A percentile compares a stretch with the other conserved stretches of the same genome.
phyloP scores from a whole-genome alignment of 2,888 invertebrate genomes.

The Amphipoea lucens region DNA sequence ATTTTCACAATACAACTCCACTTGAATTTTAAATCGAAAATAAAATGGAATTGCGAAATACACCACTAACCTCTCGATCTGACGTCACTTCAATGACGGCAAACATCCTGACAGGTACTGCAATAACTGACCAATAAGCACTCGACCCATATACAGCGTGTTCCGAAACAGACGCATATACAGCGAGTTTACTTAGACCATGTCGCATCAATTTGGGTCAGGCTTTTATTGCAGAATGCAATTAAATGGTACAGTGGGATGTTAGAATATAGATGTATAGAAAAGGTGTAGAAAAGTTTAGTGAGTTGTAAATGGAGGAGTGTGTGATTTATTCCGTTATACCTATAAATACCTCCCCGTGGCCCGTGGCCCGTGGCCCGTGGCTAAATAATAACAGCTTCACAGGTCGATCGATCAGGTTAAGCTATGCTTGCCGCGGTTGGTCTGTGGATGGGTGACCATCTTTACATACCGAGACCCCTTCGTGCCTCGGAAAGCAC shows the following conservation, averaged over 20 bases:
- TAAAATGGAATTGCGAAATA: slow-evolving; percentile 1
- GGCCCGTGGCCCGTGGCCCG: too few species aligned
- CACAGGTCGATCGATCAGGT: too few species aligned
- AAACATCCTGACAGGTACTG: slow-evolving; percentile 36
- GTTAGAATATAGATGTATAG: background rate
- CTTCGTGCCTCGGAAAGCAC: too few species aligned
- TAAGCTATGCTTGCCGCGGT: too few species aligned
- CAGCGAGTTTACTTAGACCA: slow-evolving; percentile 19
- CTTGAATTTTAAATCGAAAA: slow-evolving; percentile 32
- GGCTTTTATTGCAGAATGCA: slow-evolving; percentile 38
- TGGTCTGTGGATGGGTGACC: too few species aligned
- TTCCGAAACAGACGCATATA: slow-evolving; percentile 32
- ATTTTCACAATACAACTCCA: background rate
- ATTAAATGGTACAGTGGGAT: slow-evolving; percentile 14
- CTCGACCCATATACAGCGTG: slow-evolving; percentile 53
- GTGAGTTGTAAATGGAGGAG: background rate
- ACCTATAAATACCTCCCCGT: background rate
- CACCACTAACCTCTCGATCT: background rate
- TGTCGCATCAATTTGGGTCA: slow-evolving; percentile 40
- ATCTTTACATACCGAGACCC: too few species aligned
- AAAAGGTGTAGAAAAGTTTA: background rate
- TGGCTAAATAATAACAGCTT: too few species aligned
- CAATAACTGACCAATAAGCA: slow-evolving; percentile 48
- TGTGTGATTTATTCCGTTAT: slow-evolving; percentile 6
- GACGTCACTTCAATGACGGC: slow-evolving; percentile 37